Evolutionary conservation across 2,888 invertebrate species (phyloP).

Genomic region (Caenorhabditis sp.): DNA sequence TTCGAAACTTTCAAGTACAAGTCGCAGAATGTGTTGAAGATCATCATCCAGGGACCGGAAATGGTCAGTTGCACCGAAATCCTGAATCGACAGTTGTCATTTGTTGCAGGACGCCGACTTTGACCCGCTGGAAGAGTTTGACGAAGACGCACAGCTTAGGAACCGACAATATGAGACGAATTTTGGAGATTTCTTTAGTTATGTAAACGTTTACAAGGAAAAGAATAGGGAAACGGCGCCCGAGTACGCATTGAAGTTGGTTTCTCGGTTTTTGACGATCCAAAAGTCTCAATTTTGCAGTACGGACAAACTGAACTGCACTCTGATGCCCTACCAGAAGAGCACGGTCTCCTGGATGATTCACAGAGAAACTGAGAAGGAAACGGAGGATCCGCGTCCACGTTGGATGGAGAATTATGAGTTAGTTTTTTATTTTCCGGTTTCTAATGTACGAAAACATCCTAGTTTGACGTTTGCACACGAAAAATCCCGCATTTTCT

Average conservation of each 20-base stretch:
- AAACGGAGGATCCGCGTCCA: neutral
- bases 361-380: conserved; percentile 71
- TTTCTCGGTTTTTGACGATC: neutral
- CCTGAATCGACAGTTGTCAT: no score
- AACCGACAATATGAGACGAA: neutral
- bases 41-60: no score
- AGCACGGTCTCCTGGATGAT: conserved; percentile 80
- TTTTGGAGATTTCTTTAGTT: conserved; percentile 17
- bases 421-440: neutral
- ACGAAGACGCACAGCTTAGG: neutral
- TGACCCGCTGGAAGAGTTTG: neutral
- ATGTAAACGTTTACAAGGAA: neutral
- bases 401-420: neutral
- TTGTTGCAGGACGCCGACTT: neutral
- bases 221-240: neutral
- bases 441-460: no score
- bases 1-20: no score
- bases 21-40: no score
- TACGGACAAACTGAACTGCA: conserved; percentile 2
- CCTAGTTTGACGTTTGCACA: no score
- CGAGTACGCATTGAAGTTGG: conserved; percentile 13
- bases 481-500: no score
- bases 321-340: conserved; percentile 79
- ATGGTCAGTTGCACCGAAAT: no score
- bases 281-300: neutral